A percentile compares a stretch with the other conserved stretches of the same genome.
Evolutionary conservation across 1,140 invertebrate genomes (phyloP).

Genomic region (Drosophila hydei): DNA sequence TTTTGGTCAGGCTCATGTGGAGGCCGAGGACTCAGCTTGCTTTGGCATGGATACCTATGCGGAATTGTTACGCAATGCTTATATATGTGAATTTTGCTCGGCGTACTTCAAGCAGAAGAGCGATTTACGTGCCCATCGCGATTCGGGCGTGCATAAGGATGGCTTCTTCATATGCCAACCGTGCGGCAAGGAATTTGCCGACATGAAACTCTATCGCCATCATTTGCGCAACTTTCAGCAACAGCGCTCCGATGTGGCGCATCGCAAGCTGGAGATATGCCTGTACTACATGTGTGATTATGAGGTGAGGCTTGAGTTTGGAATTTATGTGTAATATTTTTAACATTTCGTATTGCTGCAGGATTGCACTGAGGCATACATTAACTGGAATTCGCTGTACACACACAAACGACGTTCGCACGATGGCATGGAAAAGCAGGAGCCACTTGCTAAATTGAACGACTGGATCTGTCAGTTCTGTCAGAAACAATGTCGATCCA

Average conservation of each 20-base stretch:
- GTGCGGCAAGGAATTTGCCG: conserved; percentile 56
- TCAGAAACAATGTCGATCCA: conserved; percentile 62
- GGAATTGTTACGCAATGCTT: conserved; percentile 57
- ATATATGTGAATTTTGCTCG: conserved; percentile 68
- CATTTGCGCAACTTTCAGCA: conserved; percentile 64
- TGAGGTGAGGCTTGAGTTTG: conserved; percentile 29
- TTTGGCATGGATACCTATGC: conserved; percentile 36
- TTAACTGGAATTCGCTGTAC: conserved; percentile 69
- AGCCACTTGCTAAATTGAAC: conserved; percentile 12
- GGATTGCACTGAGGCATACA: conserved; percentile 64
- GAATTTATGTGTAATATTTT: background rate
- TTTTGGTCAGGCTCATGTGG: conserved; percentile 27
- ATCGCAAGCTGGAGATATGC: conserved; percentile 55
- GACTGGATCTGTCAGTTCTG: conserved; percentile 77
- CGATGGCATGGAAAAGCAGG: conserved; percentile 23
- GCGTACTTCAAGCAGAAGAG: conserved; percentile 57
- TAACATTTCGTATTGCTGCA: conserved; percentile 9
- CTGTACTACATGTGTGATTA: conserved; percentile 69
- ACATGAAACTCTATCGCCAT: conserved; percentile 69
- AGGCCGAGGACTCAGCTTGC: conserved; percentile 29
- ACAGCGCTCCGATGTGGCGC: conserved; percentile 45
- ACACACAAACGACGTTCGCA: conserved; percentile 70
- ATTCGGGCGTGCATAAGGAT: conserved; percentile 58
- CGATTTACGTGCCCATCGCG: conserved; percentile 59
- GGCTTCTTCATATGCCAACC: conserved; percentile 57